phyloP scores from a whole-genome alignment of 1,140 invertebrate genomes.

The Scaptomyza montana region DNA sequence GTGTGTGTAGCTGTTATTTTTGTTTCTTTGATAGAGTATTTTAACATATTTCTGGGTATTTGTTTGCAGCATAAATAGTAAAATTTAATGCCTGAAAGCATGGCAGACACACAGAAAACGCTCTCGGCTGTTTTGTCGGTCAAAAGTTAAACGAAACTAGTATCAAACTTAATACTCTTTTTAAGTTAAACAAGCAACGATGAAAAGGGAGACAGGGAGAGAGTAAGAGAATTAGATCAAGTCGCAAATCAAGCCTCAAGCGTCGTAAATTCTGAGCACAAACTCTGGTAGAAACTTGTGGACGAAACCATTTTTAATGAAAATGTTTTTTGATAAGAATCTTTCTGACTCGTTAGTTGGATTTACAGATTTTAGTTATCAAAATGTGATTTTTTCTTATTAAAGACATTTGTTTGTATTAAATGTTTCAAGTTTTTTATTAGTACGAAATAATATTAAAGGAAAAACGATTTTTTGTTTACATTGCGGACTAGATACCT shows the following conservation, averaged over 20 bases:
- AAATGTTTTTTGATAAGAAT: constrained; percentile 45
- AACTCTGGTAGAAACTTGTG: constrained; percentile 27
- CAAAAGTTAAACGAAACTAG: constrained; percentile 16
- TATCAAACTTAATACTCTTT: constrained; percentile 3
- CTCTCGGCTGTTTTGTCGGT: constrained; percentile 8
- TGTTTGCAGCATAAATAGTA: not conserved
- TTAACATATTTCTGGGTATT: constrained; percentile 5
- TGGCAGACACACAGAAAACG: constrained; percentile 5
- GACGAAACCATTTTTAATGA: constrained; percentile 43
- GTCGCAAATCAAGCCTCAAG: constrained; percentile 7
- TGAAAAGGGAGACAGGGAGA: not conserved
- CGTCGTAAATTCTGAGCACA: constrained; percentile 33
- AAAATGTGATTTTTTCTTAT: not conserved
- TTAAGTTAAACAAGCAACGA: constrained; percentile 9
- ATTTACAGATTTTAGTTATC: not conserved
- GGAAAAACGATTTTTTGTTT: no score
- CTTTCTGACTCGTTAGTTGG: constrained; percentile 4
- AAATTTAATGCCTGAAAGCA: no score
- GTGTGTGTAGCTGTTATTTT: not conserved
- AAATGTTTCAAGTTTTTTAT: no score
- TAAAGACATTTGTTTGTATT: not conserved
- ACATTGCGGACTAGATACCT: no score
- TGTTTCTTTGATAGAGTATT: constrained; percentile 37
- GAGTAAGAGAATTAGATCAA: not conserved
- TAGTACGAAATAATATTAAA: no score